Conservation (phyloP, 2,113 vertebrate species). For the Motacilla alba region DNA sequence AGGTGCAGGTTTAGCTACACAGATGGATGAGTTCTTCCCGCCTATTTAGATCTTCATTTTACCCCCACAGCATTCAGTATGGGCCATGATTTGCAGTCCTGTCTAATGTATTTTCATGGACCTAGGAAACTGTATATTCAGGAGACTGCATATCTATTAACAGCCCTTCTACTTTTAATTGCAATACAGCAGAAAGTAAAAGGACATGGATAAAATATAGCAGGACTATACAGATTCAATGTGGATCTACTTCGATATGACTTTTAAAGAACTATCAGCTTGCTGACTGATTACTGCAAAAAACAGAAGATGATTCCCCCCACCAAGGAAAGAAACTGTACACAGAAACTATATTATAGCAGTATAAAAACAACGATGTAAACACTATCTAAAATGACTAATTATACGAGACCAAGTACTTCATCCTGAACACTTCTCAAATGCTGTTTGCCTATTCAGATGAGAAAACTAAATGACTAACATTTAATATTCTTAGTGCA, state of each 20-base stretch:
- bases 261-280: not conserved
- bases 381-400: not conserved
- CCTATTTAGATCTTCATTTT: not conserved
- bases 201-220: not conserved
- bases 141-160: not conserved
- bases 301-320: not conserved
- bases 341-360: not conserved
- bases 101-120: not conserved
- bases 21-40: not conserved
- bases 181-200: not conserved
- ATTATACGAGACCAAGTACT: not conserved
- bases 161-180: not conserved
- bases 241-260: not conserved
- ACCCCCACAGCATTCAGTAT: not conserved
- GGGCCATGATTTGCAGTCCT: not conserved
- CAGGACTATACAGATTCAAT: not conserved
- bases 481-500: not conserved
- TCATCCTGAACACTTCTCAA: not conserved
- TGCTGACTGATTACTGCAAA: not conserved
- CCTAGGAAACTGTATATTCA: not conserved
- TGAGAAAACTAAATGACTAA: not conserved
- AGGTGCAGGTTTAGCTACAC: constrained; percentile 1
- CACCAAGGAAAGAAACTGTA: not conserved
- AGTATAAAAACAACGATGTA: not conserved
- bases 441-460: not conserved